phyloP scores from a whole-genome alignment of 2,888 invertebrate species.

The Graphium colonna region DNA sequence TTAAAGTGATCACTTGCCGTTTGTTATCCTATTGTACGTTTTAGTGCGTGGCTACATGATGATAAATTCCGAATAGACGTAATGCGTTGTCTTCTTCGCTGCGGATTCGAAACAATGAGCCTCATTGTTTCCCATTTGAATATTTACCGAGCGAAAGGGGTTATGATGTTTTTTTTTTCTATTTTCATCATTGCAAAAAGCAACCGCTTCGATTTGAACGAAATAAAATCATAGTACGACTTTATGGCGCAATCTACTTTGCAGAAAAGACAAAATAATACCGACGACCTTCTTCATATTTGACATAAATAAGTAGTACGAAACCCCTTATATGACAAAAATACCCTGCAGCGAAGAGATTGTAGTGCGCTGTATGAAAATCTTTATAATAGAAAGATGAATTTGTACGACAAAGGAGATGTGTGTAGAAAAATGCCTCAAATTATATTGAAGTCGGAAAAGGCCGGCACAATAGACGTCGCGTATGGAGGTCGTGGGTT shows the following conservation, averaged over 20 bases:
- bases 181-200: background rate
- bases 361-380: constrained; percentile 20
- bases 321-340: constrained; percentile 18
- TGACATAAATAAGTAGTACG: constrained; percentile 17
- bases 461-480: constrained; percentile 56
- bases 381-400: constrained; percentile 30
- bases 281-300: background rate
- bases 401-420: constrained; percentile 39
- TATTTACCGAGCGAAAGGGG: background rate
- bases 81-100: constrained; percentile 2
- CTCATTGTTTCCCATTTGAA: background rate
- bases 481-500: constrained; percentile 43
- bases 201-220: background rate
- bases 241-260: background rate
- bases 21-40: constrained; percentile 52
- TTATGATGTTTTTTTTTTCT: too few relatives aligned
- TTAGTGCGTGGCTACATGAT: constrained; percentile 39
- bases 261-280: background rate
- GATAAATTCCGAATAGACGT: constrained; percentile 39
- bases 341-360: constrained; percentile 17
- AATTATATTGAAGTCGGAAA: constrained; percentile 63
- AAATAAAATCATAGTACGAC: too few relatives aligned
- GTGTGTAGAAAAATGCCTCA: constrained; percentile 52
- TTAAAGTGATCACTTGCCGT: constrained; percentile 59
- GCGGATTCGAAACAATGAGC: constrained; percentile 4